Evolutionary conservation across 2,888 invertebrate genomes (phyloP), one percentile per base, ranked within the genome.

Genomic region (Sepiola atlantica): DNA sequence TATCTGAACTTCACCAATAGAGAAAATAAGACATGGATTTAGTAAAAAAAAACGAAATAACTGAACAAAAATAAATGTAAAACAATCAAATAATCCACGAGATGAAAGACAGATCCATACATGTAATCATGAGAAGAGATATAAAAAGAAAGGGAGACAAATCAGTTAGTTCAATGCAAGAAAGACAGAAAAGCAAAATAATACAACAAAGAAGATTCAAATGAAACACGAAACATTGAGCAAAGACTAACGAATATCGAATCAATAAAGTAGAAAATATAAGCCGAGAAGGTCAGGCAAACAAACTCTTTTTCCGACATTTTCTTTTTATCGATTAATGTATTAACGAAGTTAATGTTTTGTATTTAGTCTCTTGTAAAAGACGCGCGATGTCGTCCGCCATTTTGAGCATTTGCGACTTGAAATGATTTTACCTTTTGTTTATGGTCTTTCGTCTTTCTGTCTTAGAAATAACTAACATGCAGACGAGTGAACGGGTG

Each of bases 231-330:
- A 77, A 77, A 77, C 77, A 77, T 32, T n/a, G n/a, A 32, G 32
- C 16, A 32, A 16, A 32, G 16, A 77, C n/a, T 77, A 32, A 77
- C n/a, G n/a, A 16, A 77, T n/a, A 77, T 77, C 77, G 45, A 77
- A 77, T 77, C n/a, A 77, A 77, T 77, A 77, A 77, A n/a, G 32
- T n/a, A 32, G 12, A 77, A 77, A 77, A 77, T 77, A 77, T 77
- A 77, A 77, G 77, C 32, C 77, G 77, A 77, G 77, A 77, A 77
- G 77, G 77, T 77, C 77, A 77, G 77, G n/a, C 77, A 77, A 77
- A n/a, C n/a, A 77, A 77, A 77, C 32, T 77, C 77, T 77, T 61
- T n/a, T 16, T 32, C n/a, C 1, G n/a, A 0, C 12, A n/a, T 77
- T 77, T 77, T 45, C 45, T 45, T 45, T 77, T 77, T 32, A 77